Evolutionary conservation across 2,888 invertebrate genomes (phyloP).

Genomic region (Nezara viridula): DNA sequence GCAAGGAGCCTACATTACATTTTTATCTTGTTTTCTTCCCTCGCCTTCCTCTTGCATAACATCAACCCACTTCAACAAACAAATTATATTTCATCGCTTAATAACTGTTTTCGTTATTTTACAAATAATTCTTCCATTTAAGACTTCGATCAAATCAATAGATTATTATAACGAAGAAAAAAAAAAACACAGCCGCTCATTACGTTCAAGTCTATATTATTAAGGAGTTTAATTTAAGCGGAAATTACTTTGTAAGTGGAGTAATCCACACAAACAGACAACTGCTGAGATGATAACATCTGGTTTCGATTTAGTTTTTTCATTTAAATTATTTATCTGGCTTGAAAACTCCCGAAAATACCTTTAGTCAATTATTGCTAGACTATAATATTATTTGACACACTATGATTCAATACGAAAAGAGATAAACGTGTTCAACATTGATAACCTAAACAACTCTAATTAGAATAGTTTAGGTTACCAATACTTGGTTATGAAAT

Average conservation of each 20-base stretch:
- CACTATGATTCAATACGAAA: no score
- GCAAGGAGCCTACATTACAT: conserved; percentile 11
- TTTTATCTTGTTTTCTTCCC: conserved; percentile 10
- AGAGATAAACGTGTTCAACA: no score
- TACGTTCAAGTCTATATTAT: background rate
- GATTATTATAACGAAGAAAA: background rate
- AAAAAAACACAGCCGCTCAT: background rate
- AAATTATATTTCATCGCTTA: background rate
- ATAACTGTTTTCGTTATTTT: background rate
- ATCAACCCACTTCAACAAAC: background rate
- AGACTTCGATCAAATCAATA: background rate
- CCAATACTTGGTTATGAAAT: no score
- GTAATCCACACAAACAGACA: background rate
- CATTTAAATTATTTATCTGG: no score
- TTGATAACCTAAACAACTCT: no score
- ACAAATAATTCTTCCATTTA: background rate
- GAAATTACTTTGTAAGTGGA: background rate
- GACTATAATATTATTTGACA: no score
- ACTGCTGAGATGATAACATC: background rate
- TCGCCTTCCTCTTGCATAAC: background rate
- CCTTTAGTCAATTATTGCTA: no score
- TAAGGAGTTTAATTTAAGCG: background rate
- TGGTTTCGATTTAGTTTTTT: no score
- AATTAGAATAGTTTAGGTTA: no score
- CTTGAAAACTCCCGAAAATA: no score